Conservation (phyloP, 2,113 vertebrate genomes). For the Vombatus ursinus region DNA sequence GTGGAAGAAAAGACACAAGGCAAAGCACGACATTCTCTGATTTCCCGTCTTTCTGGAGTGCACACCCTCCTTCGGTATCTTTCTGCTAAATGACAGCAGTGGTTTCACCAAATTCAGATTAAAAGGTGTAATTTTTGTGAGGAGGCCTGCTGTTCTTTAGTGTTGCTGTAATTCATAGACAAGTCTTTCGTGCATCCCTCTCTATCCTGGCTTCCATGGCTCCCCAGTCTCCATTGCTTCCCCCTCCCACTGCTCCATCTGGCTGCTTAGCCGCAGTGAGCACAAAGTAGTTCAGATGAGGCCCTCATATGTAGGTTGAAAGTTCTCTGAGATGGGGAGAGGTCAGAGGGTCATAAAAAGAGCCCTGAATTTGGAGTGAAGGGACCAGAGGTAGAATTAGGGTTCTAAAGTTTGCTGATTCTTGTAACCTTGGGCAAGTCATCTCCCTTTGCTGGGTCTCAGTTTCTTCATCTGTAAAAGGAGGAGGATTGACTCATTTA, state of each 20-base stretch:
- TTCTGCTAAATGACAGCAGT: neutral
- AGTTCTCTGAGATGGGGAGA: neutral
- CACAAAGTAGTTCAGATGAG: neutral
- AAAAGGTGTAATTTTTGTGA: constrained; percentile 20
- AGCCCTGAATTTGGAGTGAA: neutral
- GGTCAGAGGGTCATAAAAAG: neutral
- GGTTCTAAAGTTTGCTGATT: neutral
- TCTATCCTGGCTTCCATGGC: rapidly evolving
- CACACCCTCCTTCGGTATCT: neutral
- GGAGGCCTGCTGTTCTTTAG: neutral
- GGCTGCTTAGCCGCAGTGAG: neutral
- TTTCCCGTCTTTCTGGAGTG: neutral
- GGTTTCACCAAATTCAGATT: constrained; percentile 47
- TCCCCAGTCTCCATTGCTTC: neutral
- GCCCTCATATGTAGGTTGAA: neutral
- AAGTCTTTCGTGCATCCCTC: neutral
- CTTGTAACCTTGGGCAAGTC: neutral
- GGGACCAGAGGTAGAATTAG: neutral
- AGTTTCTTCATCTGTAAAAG: neutral
- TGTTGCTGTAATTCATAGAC: neutral
- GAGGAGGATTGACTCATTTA: neutral
- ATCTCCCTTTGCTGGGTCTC: neutral
- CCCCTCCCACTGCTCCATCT: neutral
- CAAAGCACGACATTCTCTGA: neutral
- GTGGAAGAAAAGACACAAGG: neutral